Base-by-base conservation (phyloP, 30 jellyfish, hydroid and myxozoan genomes). In the Euphysa ruthae region DNA sequence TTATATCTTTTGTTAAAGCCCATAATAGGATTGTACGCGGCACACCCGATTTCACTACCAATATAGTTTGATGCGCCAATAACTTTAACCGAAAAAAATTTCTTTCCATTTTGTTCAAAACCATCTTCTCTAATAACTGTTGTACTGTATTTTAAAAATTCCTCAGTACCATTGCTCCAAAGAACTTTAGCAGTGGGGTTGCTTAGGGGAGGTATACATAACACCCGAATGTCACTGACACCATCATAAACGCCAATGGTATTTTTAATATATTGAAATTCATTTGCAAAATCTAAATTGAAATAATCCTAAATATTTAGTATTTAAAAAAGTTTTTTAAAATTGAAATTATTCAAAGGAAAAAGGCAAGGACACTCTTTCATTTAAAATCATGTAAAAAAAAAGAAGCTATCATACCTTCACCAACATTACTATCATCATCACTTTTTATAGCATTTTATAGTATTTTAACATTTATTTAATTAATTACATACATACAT, bases 11-110 rank as follows among this genome's bases (percentile, higher is more conserved):
- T 44, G 43, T 65, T 65, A 22, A 61, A 61, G 13, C 78, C 78
- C 35, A 65, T 14, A 26, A 13, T 33, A 0, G 74, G 74, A 43
- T 65, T 65, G 43, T 65, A 65, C 12, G 73, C 78, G 7, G 73
- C 78, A 35, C 78, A 65, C 16, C 78, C 78, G 28, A 34, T 34
- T 35, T 43, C 16, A 21, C 31, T 23, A 32, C 77, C 77, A 65
- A 65, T 14, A n/a, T n/a, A 65, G 13, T 65, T 55, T 3, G 19
- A n/a, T 7, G 78, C 78, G 12, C 28, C 35, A 16, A 21, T 21
- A 35, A 65, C 13, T 43, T 21, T 65, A 25, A 65, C 10, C 12
- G 78, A 38, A 29, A 5, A 65, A 33, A 24, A 65, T 12, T 23
- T 32, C 6, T 34, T 29, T 6, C 34, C 73, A 4, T 31, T 49